Evolutionary conservation across 2,888 invertebrate genomes (phyloP).

Genomic region (Lasioglossum marginatum): DNA sequence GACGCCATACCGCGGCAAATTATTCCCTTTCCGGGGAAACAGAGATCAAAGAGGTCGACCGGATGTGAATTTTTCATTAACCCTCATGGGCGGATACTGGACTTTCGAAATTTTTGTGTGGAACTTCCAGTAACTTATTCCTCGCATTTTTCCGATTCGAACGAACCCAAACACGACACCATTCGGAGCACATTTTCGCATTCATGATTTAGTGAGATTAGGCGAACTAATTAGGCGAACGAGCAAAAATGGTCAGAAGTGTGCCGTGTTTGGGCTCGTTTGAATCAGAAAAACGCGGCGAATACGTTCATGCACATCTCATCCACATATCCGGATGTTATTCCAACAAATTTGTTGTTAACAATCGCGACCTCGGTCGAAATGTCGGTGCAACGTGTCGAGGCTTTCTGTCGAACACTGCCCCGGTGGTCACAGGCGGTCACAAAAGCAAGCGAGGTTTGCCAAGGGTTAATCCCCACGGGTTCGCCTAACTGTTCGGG

Average conservation of each 20-base stretch:
- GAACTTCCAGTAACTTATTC: background rate
- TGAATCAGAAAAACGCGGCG: background rate
- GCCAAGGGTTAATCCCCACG: conserved; percentile 58
- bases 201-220: background rate
- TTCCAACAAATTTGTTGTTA: background rate
- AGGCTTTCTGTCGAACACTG: background rate
- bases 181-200: background rate
- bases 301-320: background rate
- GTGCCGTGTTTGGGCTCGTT: background rate
- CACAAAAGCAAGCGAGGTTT: background rate
- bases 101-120: background rate
- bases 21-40: background rate
- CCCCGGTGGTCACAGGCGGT: background rate
- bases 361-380: background rate
- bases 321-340: background rate
- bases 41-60: background rate
- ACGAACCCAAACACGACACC: background rate
- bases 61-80: background rate
- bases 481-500: conserved; percentile 54
- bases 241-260: background rate
- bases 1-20: no score
- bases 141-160: background rate
- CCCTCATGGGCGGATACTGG: rapidly evolving
- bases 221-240: background rate
- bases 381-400: background rate